Base-by-base conservation (phyloP, 1,140 invertebrate genomes). In the Phymorhynchus buccinoides region DNA sequence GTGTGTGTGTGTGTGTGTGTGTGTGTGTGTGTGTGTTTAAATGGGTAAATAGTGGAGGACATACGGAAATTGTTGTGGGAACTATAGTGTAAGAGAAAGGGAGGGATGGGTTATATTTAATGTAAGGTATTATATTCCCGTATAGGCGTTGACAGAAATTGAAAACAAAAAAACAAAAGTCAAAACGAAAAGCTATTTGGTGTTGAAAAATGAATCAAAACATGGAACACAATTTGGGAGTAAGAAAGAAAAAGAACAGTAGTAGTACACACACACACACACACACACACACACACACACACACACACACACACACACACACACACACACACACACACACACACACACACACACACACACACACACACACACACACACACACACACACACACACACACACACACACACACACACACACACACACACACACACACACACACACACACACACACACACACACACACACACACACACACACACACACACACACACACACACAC, bases 331-430 rank as follows among this genome's bases (percentile, higher is more conserved):
- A 62, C 18, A 22, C 18, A 62, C 56, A 62, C 56, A 62, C 56
- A 62, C 56, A 62, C 56, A 12, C 56, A 62, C 6, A 22, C 18
- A 62, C 56, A 62, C 18, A 22, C 56, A 62, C 56, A 62, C 56
- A 62, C 56, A 62, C 56, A 62, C 56, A 62, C 56, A 62, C 56
- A 62, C 56, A 62, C 27, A 62, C 56, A 62, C 56, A 62, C 56
- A 62, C 56, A 62, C 56, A 62, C 56, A 62, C 56, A 62, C 56
- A 62, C 56, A 62, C 56, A 62, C 56, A 62, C 56, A 62, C 56
- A 62, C 56, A 62, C 56, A 62, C 56, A 62, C 56, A 62, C 56
- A 62, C 18, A 62, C 56, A 62, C 56, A 22, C 56, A 62, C 56
- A 18, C 56, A 18, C 56, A 18, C 56, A 3, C 56, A 3, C 56